phyloP scores from a whole-genome alignment of 2,888 invertebrate genomes.

The Ophioninae sp. region DNA sequence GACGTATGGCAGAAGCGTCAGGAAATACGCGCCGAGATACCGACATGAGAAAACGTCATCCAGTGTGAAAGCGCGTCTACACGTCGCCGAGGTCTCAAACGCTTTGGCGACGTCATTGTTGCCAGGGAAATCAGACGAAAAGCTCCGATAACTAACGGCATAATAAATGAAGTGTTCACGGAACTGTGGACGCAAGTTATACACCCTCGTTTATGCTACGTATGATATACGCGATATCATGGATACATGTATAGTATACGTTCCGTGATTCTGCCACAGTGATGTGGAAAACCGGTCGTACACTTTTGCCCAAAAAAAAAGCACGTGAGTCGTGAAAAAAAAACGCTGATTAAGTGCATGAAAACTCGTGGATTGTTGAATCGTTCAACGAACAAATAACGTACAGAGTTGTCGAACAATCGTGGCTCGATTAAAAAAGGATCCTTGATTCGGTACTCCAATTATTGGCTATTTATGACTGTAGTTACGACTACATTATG shows the following conservation, averaged over 20 bases:
- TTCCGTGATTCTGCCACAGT: background rate
- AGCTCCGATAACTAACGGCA: constrained; percentile 81
- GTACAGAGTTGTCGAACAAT: background rate
- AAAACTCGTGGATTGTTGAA: constrained; percentile 19
- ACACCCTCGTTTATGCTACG: constrained; percentile 7
- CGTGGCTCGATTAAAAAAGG: background rate
- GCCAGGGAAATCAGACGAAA: constrained; percentile 82
- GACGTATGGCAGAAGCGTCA: constrained; percentile 77
- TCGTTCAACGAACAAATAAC: background rate
- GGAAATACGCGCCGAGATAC: constrained; percentile 61
- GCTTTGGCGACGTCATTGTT: constrained; percentile 77
- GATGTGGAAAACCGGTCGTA: constrained; percentile 44
- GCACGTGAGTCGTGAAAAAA: constrained; percentile 33
- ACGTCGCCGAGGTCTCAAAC: constrained; percentile 45
- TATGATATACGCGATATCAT: constrained; percentile 29
- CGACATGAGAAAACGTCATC: constrained; percentile 70
- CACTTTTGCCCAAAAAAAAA: constrained; percentile 17
- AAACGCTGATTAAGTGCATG: constrained; percentile 25
- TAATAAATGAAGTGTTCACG: constrained; percentile 81
- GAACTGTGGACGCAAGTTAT: constrained; percentile 47
- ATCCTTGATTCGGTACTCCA: background rate
- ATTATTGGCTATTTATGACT: background rate
- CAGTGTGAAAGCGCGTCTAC: constrained; percentile 65
- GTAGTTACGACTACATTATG: no score
- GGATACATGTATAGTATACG: background rate